Conservation (phyloP, 2,888 invertebrate species). For the Antheraea assamensis region DNA sequence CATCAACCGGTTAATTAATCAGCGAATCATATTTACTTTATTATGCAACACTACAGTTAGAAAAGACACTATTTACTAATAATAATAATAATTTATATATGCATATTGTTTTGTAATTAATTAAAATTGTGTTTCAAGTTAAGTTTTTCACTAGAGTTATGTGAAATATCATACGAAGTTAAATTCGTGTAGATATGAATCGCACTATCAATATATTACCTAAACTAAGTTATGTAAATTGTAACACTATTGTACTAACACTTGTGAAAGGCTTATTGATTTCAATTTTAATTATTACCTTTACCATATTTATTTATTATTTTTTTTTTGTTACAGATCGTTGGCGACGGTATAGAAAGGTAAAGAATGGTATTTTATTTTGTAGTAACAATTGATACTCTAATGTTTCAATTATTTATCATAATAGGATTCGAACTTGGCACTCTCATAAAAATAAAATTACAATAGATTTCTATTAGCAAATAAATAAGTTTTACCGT, state of each 20-base stretch:
- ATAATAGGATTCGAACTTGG: background rate
- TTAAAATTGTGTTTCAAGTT: too few species aligned
- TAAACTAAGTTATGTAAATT: background rate
- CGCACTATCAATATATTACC: background rate
- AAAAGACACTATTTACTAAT: too few species aligned
- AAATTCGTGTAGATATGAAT: background rate
- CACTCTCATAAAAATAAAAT: background rate
- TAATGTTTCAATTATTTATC: background rate
- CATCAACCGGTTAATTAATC: too few species aligned
- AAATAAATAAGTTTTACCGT: background rate
- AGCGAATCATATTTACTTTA: too few species aligned
- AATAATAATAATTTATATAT: too few species aligned
- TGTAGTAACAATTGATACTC: background rate
- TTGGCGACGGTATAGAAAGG: background rate
- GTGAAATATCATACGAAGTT: too few species aligned
- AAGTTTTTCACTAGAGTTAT: too few species aligned
- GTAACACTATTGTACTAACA: background rate
- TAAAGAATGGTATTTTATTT: background rate
- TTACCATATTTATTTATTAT: background rate
- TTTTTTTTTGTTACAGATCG: conserved; percentile 7
- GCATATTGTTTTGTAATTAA: too few species aligned
- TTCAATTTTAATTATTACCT: conserved; percentile 1
- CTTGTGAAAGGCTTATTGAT: background rate
- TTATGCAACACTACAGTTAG: too few species aligned
- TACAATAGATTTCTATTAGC: background rate